Percentiles rank a stretch among this genome's conserved stretches.
phyloP scores from a whole-genome alignment of 2,113 vertebrate genomes.

The Echinops telfairi region DNA sequence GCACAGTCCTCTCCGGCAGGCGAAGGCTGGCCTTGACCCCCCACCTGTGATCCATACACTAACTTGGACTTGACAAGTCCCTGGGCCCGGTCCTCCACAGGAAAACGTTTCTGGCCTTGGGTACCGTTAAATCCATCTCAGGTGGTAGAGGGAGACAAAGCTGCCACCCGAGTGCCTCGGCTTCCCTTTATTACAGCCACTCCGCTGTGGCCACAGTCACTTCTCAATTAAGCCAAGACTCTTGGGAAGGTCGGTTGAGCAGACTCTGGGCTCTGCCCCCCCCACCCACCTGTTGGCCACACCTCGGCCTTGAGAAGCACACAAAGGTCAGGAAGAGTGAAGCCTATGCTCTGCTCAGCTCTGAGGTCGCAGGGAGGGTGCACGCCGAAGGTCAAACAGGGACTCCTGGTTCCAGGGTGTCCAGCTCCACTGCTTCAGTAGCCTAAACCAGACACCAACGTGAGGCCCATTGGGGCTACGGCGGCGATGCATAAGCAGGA shows the following conservation, averaged over 20 bases:
- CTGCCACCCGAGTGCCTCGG: background rate
- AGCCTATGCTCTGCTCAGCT: background rate
- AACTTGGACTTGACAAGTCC: constrained; percentile 65
- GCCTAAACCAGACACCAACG: background rate
- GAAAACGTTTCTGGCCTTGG: constrained; percentile 65
- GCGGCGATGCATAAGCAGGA: too few species aligned
- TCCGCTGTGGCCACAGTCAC: background rate
- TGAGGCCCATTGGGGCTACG: background rate
- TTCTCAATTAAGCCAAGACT: constrained; percentile 66
- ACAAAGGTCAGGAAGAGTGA: background rate
- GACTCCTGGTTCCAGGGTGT: background rate
- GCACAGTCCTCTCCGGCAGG: background rate
- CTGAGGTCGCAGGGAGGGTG: too few species aligned
- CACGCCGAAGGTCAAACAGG: background rate
- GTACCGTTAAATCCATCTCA: constrained; percentile 8
- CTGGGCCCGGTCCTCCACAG: constrained; percentile 34
- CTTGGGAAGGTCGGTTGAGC: background rate
- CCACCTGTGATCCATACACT: background rate
- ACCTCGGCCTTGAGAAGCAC: background rate
- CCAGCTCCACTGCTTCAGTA: background rate
- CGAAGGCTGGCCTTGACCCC: background rate
- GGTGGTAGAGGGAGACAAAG: constrained; percentile 52
- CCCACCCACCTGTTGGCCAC: background rate
- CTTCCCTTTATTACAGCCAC: constrained; percentile 58
- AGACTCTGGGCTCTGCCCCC: background rate